phyloP scores from a whole-genome alignment of 2,113 vertebrate genomes.

The Pionites leucogaster region DNA sequence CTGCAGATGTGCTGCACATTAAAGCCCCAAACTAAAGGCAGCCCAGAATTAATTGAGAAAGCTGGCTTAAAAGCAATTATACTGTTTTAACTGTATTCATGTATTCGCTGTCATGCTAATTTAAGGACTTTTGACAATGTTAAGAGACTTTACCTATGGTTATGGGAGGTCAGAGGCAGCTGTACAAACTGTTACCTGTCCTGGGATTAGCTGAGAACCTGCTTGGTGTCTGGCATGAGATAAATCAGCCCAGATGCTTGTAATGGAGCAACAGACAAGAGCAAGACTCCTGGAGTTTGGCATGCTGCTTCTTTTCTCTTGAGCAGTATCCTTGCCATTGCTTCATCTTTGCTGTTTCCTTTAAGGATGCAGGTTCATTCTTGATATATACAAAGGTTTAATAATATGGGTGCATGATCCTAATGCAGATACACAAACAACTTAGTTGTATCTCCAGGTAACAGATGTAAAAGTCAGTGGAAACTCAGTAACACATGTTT shows the following conservation, averaged over 20 bases:
- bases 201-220: background rate
- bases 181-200: background rate
- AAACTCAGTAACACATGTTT: background rate
- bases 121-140: background rate
- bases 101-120: conserved; percentile 57
- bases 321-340: background rate
- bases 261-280: background rate
- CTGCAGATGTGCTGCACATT: conserved; percentile 62
- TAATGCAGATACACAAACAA: background rate
- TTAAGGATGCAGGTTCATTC: background rate
- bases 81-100: conserved; percentile 72
- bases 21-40: conserved; percentile 65
- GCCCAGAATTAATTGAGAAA: conserved; percentile 78
- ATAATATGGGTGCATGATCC: background rate
- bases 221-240: background rate
- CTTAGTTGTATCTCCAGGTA: background rate
- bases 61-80: conserved; percentile 55
- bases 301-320: background rate
- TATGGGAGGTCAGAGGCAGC: background rate
- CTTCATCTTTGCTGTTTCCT: background rate
- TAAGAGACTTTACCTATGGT: background rate
- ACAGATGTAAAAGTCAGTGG: background rate
- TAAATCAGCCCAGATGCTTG: background rate
- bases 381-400: background rate
- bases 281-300: background rate